A percentile compares a stretch with the other conserved stretches of the same genome.
Conservation (phyloP, 2,113 vertebrate species). For the Pedetes capensis region DNA sequence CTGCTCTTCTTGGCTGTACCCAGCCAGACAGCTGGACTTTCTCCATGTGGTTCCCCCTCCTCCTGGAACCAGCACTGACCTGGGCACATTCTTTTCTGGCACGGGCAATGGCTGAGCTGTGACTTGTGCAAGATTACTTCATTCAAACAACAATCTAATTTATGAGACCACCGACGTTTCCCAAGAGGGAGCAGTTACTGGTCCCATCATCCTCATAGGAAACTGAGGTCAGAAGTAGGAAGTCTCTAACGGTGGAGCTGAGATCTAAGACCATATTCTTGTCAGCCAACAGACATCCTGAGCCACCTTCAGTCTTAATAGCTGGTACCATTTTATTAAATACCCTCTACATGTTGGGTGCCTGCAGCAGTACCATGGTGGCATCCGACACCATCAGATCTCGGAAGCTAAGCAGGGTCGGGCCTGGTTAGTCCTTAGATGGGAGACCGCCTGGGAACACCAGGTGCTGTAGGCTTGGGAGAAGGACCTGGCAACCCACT, state of each 20-base stretch:
- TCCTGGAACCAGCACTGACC: too few relatives aligned
- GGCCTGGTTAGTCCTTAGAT: too few relatives aligned
- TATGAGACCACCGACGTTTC: not conserved
- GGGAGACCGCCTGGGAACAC: too few relatives aligned
- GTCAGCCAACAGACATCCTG: rapidly evolving
- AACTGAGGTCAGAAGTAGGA: too few relatives aligned
- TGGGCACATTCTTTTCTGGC: too few relatives aligned
- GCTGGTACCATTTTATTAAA: not conserved
- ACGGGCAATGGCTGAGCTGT: not conserved
- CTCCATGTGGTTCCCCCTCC: not conserved
- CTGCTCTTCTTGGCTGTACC: not conserved
- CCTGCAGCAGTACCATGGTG: too few relatives aligned
- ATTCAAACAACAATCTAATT: not conserved
- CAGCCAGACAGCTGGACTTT: not conserved
- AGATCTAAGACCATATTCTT: not conserved
- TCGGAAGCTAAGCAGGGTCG: too few relatives aligned
- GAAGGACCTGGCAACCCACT: too few relatives aligned
- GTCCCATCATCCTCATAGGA: not conserved
- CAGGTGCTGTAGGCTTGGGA: too few relatives aligned
- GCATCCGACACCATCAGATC: too few relatives aligned
- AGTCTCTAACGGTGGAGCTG: not conserved
- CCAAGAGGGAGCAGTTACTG: not conserved
- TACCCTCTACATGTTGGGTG: too few relatives aligned
- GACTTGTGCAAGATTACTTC: not conserved
- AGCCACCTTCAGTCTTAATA: not conserved